phyloP scores from a whole-genome alignment of 1,140 invertebrate species.

The Tetramorium parvispinum region DNA sequence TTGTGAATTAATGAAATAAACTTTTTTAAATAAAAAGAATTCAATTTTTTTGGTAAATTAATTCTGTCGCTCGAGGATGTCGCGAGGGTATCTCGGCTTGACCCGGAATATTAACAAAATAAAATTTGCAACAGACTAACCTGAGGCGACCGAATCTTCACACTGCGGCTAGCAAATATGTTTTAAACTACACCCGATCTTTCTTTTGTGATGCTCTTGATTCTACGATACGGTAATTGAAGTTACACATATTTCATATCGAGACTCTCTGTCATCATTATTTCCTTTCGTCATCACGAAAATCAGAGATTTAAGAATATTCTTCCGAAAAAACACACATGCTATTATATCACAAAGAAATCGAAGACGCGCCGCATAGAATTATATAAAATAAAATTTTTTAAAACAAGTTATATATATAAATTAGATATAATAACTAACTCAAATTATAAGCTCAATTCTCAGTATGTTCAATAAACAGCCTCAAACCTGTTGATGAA shows the following conservation, averaged over 20 bases:
- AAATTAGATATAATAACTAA: background rate
- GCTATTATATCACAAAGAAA: slow-evolving; percentile 18
- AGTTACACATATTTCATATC: slow-evolving; percentile 35
- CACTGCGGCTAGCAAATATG: slow-evolving; percentile 75
- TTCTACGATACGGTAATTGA: background rate
- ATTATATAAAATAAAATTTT: background rate
- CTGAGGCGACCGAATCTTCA: slow-evolving; percentile 83
- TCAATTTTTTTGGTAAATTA: background rate
- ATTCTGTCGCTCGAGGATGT: background rate
- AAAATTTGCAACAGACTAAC: slow-evolving; percentile 84
- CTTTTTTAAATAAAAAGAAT: background rate
- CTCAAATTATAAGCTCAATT: background rate
- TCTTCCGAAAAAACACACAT: background rate
- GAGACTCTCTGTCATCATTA: slow-evolving; percentile 1
- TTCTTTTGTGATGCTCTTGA: slow-evolving; percentile 37
- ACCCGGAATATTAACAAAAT: slow-evolving; percentile 76
- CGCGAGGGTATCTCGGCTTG: slow-evolving; percentile 69
- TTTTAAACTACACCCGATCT: slow-evolving; percentile 17
- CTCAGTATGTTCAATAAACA: background rate
- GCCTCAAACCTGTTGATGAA: background rate
- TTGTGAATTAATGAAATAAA: background rate
- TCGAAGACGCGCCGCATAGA: background rate
- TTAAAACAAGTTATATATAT: background rate
- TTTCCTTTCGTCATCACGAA: background rate
- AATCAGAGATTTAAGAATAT: slow-evolving; percentile 15